Base-by-base conservation (phyloP, 2,797 vertebrate species). In the Hydrophis major region DNA sequence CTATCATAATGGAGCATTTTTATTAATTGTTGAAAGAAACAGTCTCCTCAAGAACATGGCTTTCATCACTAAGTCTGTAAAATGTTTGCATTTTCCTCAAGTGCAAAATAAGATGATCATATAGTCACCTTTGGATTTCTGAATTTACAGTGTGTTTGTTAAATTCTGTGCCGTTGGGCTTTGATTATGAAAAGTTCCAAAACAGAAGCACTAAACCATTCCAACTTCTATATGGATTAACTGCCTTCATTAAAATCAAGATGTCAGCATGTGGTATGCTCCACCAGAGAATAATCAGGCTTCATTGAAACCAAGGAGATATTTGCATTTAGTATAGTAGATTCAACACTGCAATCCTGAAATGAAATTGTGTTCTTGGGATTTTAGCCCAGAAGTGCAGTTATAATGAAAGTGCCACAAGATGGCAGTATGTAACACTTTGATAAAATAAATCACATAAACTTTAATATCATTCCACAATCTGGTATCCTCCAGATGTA, bases 371-470 rank as follows among this genome's bases (percentile, higher is more conserved):
- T 86, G 13, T 92, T 86, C 42, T 56, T n/a, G 60, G 22, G 32
- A 16, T 86, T 11, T 78, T 92, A 86, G 37, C 42, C 56, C 50
- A 88, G 27, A 89, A 78, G 16, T 4, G 28, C 55, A 50, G 11
- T 55, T 57, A 37, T 42, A 93, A 83, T 47, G 61, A 47, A 63
- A n/a, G 12, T 56, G 56, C 69, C 93, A 93, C 87, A 56, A 66
- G 93, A 83, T 91, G 93, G 93, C 90, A 91, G 66, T 86, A 47
- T 50, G 56, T 47, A 50, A 63, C 18, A 63, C 47, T 53, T 74
- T 55, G 42, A 87, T 56, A 22, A 42, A 83, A 83, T 47, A 83
- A 47, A 42, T 22, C 74, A 78, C 74, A 78, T 78, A 22, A 22
- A 78, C 7, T 42, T 78, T 18, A 78, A 42, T 78, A 78, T 78